Evolutionary conservation across 2,113 vertebrate genomes (phyloP).

Genomic region (Oenanthe melanoleuca): DNA sequence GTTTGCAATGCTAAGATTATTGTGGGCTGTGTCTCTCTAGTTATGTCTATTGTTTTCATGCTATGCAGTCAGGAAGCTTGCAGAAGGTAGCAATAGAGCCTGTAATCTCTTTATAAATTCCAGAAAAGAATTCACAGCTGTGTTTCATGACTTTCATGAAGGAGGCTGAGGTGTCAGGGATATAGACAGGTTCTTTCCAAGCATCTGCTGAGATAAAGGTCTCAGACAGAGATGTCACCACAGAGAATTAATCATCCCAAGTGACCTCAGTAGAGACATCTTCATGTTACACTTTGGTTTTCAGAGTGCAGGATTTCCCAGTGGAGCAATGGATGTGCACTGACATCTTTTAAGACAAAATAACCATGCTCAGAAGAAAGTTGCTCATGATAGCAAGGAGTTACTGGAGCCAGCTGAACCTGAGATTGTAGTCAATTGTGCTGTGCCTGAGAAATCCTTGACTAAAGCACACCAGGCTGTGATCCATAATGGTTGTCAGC

Average conservation of each 20-base stretch:
- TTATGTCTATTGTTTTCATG: background rate
- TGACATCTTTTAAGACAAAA: background rate
- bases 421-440: background rate
- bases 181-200: background rate
- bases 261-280: background rate
- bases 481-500: background rate
- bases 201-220: background rate
- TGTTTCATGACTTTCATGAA: background rate
- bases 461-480: background rate
- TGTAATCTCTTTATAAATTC: background rate
- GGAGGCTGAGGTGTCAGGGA: background rate
- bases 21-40: background rate
- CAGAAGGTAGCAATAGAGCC: background rate
- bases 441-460: background rate
- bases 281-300: background rate
- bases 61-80: background rate
- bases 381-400: accelerated
- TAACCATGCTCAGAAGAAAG: background rate
- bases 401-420: background rate
- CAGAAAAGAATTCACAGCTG: background rate
- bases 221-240: background rate
- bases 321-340: background rate
- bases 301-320: background rate
- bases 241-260: background rate
- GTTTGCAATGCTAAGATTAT: background rate